Conservation (phyloP, 2,797 vertebrate species). For the Anguilla obscura region DNA sequence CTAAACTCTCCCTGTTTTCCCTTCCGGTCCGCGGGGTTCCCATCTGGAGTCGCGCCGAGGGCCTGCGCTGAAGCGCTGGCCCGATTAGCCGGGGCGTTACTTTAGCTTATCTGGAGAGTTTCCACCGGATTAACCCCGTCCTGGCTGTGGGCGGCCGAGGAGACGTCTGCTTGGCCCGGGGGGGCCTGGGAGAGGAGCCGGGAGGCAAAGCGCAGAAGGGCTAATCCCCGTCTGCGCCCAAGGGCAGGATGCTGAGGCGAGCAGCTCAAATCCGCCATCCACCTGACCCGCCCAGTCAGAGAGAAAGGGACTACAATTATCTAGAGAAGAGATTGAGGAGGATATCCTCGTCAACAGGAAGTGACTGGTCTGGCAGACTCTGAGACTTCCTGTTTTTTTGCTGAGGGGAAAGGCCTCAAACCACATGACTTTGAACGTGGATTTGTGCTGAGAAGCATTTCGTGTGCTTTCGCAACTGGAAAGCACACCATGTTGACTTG, state of each 20-base stretch:
- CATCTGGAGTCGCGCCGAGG: not conserved
- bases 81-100: constrained; percentile 37
- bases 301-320: constrained; percentile 63
- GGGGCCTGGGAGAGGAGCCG: constrained; percentile 27
- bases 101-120: constrained; percentile 49
- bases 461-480: not conserved
- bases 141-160: constrained; percentile 21
- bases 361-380: constrained; percentile 40
- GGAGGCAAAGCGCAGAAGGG: constrained; percentile 20
- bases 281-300: constrained; percentile 61
- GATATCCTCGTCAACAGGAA: constrained; percentile 51
- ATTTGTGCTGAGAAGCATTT: not conserved
- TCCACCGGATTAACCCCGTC: constrained; percentile 43
- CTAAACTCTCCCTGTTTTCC: not conserved
- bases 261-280: constrained; percentile 59
- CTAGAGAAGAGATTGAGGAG: constrained; percentile 49
- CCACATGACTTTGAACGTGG: not conserved
- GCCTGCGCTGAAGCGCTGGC: not conserved
- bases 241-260: constrained; percentile 36
- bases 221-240: constrained; percentile 44
- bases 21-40: not conserved
- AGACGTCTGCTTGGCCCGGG: not conserved
- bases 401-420: constrained; percentile 15
- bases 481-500: too few relatives aligned
- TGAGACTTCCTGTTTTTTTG: constrained; percentile 46